phyloP scores from a whole-genome alignment of 2,888 invertebrate species.

The Caenorhabditis wallacei region DNA sequence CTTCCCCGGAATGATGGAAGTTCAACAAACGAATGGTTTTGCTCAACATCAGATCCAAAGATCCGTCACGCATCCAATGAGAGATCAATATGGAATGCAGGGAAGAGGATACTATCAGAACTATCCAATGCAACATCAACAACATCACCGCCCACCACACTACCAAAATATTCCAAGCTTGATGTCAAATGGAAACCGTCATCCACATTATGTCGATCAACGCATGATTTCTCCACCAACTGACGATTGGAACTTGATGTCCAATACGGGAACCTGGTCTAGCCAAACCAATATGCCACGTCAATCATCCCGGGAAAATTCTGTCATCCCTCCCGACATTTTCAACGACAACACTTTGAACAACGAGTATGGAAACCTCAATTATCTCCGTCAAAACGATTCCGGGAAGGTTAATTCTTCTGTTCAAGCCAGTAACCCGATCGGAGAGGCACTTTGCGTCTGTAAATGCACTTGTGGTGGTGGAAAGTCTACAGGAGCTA shows the following conservation, averaged over 20 bases:
- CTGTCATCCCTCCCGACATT: neutral
- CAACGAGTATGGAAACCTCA: slow-evolving; percentile 9
- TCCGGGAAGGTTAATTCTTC: neutral
- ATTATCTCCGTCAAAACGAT: neutral
- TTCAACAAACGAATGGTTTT: neutral
- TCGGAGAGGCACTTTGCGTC: neutral
- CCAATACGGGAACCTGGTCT: neutral
- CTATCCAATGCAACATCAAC: neutral
- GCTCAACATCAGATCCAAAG: slow-evolving; percentile 6
- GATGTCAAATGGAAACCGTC: neutral
- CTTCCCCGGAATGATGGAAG: slow-evolving; percentile 27
- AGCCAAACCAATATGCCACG: neutral
- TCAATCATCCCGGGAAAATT: neutral
- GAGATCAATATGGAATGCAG: slow-evolving; percentile 2
- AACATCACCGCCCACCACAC: neutral
- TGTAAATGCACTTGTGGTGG: slow-evolving; percentile 21
- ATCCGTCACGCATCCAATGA: slow-evolving; percentile 10
- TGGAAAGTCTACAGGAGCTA: slow-evolving; percentile 4
- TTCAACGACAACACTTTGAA: neutral
- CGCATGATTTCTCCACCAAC: neutral
- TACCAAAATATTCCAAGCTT: neutral
- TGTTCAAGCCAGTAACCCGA: neutral
- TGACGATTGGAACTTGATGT: neutral
- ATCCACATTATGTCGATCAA: neutral
- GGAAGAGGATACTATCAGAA: neutral